Evolutionary conservation across 64 coral and sea anemone species (phyloP), one percentile per base, ranked within the genome.

Genomic region (Montipora foliosa): DNA sequence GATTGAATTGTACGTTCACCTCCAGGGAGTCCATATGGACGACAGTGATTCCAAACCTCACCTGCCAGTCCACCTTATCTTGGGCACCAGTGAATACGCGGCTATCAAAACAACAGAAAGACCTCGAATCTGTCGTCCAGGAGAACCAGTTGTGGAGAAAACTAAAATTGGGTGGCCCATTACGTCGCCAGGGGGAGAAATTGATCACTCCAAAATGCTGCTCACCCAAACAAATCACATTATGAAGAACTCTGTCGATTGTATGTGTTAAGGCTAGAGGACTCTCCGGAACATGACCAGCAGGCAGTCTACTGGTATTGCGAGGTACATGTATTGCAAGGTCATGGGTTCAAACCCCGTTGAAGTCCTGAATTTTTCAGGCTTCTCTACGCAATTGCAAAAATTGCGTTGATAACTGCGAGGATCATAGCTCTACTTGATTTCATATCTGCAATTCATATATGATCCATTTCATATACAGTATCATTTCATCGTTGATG

Each of bases 101-200:
- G 10, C 11, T 9, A 69, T 87, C 0, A 87, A 87, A 13, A 87
- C 83, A 2, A 10, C 2, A 0, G n/a, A 46, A 3, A 8, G 19
- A 3, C 83, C 64, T 1, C 0, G 29, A 6, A 49, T 87, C 3
- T 29, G 83, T 6, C 7, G 5, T 4, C 83, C 83, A 21, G 83
- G 83, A 13, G 37, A 87, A 48, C 83, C 83, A 70, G 83, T 87
- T 6, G 83, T 62, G 6, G 83, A 70, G 52, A 55, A 55, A 10
- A 55, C 52, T 10, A 55, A 55, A 55, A 5, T 55, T 0, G 52
- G 52, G 10, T 87, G 83, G 64, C 72, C 62, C 5, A 70, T 87
- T 17, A 29, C 73, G 25, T 44, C 25, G 5, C 81, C 81, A 58
- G 55, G 81, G 24, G 10, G 2, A 22, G 81, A 62, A 45, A 13